These are phyloP conservation scores for Caenorhabditis briggsae DNA, from an alignment of 1,140 invertebrate species.

Conservation along the genomic window DNA sequence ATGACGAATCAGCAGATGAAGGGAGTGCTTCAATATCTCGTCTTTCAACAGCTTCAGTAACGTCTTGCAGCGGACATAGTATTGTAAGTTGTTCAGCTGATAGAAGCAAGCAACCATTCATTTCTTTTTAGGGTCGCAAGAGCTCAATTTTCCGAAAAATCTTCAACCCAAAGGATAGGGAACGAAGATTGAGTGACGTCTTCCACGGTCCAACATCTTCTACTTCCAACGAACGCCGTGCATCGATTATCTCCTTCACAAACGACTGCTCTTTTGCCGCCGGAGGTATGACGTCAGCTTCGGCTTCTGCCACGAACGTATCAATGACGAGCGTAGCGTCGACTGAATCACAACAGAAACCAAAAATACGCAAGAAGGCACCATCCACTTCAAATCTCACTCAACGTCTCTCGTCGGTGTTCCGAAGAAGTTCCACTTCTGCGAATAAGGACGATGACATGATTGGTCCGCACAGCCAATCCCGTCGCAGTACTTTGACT, in stretches of 20 bases:
- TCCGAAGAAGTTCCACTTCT: conserved; percentile 14
- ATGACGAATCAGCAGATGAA: conserved; percentile 26
- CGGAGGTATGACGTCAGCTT: background rate
- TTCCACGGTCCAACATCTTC: background rate
- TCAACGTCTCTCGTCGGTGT: background rate
- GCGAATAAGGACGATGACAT: background rate
- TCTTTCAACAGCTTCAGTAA: conserved; percentile 9
- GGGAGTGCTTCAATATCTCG: conserved; percentile 10
- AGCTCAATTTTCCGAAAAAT: conserved; percentile 33
- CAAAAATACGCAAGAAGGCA: conserved; percentile 6
- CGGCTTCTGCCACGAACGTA: background rate
- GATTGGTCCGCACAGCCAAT: background rate
- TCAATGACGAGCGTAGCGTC: background rate
- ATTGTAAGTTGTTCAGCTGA: background rate
- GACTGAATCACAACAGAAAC: background rate
- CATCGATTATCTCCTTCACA: conserved; percentile 7
- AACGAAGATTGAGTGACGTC: conserved; percentile 23
- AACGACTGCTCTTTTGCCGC: background rate
- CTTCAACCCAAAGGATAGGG: background rate
- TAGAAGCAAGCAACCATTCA: background rate
- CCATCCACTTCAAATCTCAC: conserved; percentile 21
- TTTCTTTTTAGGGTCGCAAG: background rate
- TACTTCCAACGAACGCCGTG: background rate
- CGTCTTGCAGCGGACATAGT: background rate
- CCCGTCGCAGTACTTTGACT: conserved; percentile 24